These are phyloP conservation scores for Aptenodytes patagonicus DNA, from an alignment of 2,113 vertebrate species.

Conservation along the genomic window DNA sequence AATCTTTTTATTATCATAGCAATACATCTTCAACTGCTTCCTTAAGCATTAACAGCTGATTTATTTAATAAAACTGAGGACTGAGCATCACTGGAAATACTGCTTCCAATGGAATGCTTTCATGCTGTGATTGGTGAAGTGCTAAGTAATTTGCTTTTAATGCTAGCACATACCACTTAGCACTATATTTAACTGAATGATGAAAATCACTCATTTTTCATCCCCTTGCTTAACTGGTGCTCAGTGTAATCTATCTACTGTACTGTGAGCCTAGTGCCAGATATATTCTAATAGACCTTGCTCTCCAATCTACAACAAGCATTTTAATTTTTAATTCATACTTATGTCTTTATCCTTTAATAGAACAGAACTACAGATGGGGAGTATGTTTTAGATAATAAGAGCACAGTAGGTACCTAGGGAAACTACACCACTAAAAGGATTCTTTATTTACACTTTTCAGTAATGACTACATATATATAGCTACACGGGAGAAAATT, in stretches of 20 bases:
- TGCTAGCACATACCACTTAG: slow-evolving; percentile 74
- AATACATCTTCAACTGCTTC: slow-evolving; percentile 30
- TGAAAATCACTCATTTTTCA: slow-evolving; percentile 80
- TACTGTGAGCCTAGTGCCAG: slow-evolving; percentile 43
- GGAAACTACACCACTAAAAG: slow-evolving; percentile 68
- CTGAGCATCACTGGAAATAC: slow-evolving; percentile 60
- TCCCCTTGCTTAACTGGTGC: slow-evolving; percentile 70
- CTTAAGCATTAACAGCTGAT: slow-evolving; percentile 68
- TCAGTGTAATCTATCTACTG: slow-evolving; percentile 68
- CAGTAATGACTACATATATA: slow-evolving; percentile 64
- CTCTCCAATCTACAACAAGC: slow-evolving; percentile 68
- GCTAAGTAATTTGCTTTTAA: slow-evolving; percentile 82
- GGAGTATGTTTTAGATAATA: slow-evolving; percentile 66
- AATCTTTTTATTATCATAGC: slow-evolving; percentile 11
- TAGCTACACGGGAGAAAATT: slow-evolving; percentile 49
- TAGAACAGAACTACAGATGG: slow-evolving; percentile 70
- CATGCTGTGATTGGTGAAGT: slow-evolving; percentile 79
- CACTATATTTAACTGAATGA: slow-evolving; percentile 76
- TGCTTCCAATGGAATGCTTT: slow-evolving; percentile 63
- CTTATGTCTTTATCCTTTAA: slow-evolving; percentile 70
- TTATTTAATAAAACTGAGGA: slow-evolving; percentile 76
- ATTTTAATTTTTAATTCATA: slow-evolving; percentile 76
- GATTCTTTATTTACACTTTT: slow-evolving; percentile 73
- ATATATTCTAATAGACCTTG: slow-evolving; percentile 62
- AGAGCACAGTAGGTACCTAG: slow-evolving; percentile 68